Base-by-base conservation (phyloP, 1,140 invertebrate species). In the Babylonia areolata region DNA sequence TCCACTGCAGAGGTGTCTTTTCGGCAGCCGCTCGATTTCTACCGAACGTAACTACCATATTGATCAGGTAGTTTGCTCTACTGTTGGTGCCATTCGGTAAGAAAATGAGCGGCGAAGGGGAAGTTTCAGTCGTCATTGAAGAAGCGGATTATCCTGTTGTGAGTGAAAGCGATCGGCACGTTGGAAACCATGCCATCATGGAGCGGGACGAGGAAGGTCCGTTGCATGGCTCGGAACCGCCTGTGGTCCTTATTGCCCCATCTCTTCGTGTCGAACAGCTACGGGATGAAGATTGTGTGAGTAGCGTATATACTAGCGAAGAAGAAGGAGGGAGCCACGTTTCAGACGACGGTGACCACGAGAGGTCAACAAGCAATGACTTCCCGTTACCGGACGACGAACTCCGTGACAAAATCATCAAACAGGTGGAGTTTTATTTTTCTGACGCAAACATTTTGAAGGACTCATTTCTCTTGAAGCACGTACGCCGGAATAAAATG, bases 391-490 rank as follows among this genome's bases (percentile, higher is more conserved):
- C 93, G 23, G 89, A 90, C 58, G 93, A 94, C 73, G 93, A 94
- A 86, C 86, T 92, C 6, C 73, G 86, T 39, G 90, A 92, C 46
- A 92, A 93, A 84, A 94, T 94, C 71, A 92, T 94, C 20, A 92
- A 91, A 46, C 91, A 93, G 86, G 93, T 93, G 31, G 93, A 94
- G 94, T 98, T 97, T 93, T 99, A 99, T 94, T 99, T 99, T 93
- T 98, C 97, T 85, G 98, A 99, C 93, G 97, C 97, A 31, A 98
- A 98, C 92, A 98, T 99, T 86, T 96, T 97, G 1, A 99, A 98
- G 94, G 98, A 99, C 93, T 97, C 98, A 2, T 99, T 99, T 94
- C 95, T 99, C 9, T 94, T 99, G 54, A 99, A 99, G 94, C 98
- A 99, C 93, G 98, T 99, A 3, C 96, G 97, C 51, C 95, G 98